Percentiles rank a stretch among this genome's conserved stretches.
phyloP scores from a whole-genome alignment of 2,888 invertebrate genomes.

The Podabrus alpinus region DNA sequence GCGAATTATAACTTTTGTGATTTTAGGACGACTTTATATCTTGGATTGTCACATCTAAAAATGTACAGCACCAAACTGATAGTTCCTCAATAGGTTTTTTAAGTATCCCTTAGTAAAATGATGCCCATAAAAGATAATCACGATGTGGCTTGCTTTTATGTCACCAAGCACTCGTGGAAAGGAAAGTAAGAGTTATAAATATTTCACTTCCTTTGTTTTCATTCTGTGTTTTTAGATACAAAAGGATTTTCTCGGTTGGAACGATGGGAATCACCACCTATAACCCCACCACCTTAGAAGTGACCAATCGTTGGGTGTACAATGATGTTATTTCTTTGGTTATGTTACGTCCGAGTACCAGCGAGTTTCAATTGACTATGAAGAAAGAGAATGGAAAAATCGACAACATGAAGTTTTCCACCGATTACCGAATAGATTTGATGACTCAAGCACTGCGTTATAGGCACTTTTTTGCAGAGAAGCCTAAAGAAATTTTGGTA shows the following conservation, averaged over 20 bases:
- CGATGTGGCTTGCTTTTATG: conserved; percentile 95
- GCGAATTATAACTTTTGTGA: background rate
- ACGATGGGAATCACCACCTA: conserved; percentile 95
- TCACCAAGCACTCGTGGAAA: conserved; percentile 98
- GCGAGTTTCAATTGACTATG: conserved; percentile 82
- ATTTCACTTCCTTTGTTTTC: conserved; percentile 3
- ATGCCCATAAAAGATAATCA: conserved; percentile 88
- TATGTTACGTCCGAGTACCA: conserved; percentile 42
- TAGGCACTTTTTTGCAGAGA: conserved; percentile 78
- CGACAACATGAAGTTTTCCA: conserved; percentile 95
- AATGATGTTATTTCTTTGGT: conserved; percentile 74
- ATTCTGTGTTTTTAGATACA: conserved; percentile 69
- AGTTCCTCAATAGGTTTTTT: background rate
- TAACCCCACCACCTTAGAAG: conserved; percentile 86
- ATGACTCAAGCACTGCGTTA: conserved; percentile 88
- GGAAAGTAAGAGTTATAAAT: conserved; percentile 74
- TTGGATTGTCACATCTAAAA: background rate
- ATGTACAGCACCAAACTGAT: background rate
- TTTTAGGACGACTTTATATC: background rate
- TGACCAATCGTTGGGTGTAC: conserved; percentile 93
- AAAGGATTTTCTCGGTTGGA: conserved; percentile 95
- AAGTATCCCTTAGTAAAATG: conserved; percentile 59
- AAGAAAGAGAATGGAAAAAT: conserved; percentile 83
- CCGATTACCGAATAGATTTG: conserved; percentile 90
- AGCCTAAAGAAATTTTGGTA: conserved; percentile 77